A percentile compares a stretch with the other conserved stretches of the same genome.
Evolutionary conservation across 2,113 vertebrate genomes (phyloP).

Genomic region (Hemichromis elongatus): DNA sequence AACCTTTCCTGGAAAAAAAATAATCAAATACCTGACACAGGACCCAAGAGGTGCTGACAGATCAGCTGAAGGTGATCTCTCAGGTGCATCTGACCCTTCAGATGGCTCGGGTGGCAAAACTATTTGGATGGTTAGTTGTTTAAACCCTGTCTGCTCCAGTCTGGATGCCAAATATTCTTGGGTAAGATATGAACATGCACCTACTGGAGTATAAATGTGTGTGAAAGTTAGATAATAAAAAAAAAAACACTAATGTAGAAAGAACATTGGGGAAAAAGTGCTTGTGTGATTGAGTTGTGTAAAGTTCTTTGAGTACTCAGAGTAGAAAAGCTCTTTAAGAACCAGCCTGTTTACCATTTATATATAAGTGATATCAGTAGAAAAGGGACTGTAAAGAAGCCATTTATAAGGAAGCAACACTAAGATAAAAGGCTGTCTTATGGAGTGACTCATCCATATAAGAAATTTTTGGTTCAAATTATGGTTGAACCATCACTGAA

Average conservation of each 20-base stretch:
- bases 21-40: neutral
- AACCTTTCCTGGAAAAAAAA: neutral
- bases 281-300: neutral
- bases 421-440: neutral
- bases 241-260: neutral
- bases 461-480: neutral
- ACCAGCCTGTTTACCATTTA: neutral
- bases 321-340: neutral
- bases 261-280: neutral
- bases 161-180: neutral
- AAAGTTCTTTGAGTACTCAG: neutral
- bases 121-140: neutral
- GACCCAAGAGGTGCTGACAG: neutral
- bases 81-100: neutral
- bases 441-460: neutral
- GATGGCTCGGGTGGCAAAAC: neutral
- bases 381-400: neutral
- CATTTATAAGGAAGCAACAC: neutral
- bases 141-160: neutral
- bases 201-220: neutral
- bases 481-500: neutral
- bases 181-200: neutral
- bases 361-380: neutral
- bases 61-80: neutral
- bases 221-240: neutral